Evolutionary conservation across 2,888 invertebrate species (phyloP).

Genomic region (Trissoscelio sp.): DNA sequence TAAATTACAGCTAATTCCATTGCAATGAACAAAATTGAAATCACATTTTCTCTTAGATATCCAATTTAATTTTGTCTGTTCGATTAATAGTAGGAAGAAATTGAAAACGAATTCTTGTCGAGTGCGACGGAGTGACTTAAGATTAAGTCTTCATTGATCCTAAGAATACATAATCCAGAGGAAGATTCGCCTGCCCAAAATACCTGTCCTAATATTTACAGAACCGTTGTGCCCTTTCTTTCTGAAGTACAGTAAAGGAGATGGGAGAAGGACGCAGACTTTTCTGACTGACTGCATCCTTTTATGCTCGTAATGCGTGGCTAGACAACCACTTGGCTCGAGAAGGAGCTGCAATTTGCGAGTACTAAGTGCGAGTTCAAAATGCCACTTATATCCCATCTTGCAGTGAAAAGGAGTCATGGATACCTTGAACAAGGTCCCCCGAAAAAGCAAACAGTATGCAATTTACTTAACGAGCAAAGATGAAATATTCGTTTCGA

Average conservation of each 20-base stretch:
- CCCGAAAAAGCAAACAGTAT: slow-evolving; percentile 50
- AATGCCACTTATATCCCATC: slow-evolving; percentile 63
- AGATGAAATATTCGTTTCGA: slow-evolving; percentile 47
- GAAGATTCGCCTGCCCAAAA: slow-evolving; percentile 48
- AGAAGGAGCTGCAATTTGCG: slow-evolving; percentile 69
- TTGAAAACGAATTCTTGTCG: slow-evolving; percentile 24
- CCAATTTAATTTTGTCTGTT: background rate
- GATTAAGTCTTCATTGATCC: slow-evolving; percentile 49
- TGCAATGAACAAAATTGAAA: no score
- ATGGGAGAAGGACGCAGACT: slow-evolving; percentile 53
- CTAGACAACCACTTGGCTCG: slow-evolving; percentile 69
- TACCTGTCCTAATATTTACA: slow-evolving; percentile 70
- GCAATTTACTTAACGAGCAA: slow-evolving; percentile 45
- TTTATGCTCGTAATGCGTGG: slow-evolving; percentile 67
- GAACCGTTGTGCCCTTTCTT: slow-evolving; percentile 54
- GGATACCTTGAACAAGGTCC: slow-evolving; percentile 54
- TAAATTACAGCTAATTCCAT: no score
- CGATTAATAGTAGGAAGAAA: slow-evolving; percentile 18
- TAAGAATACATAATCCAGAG: slow-evolving; percentile 48
- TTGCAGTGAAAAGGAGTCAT: slow-evolving; percentile 48
- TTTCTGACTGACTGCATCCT: slow-evolving; percentile 68
- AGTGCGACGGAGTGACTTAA: slow-evolving; percentile 46
- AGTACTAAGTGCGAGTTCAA: slow-evolving; percentile 65
- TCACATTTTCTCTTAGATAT: background rate
- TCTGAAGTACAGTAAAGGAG: slow-evolving; percentile 38